Evolutionary conservation across 2,888 invertebrate genomes (phyloP), one percentile per base, ranked within the genome.

Genomic region (Gisinianus flammeolus): DNA sequence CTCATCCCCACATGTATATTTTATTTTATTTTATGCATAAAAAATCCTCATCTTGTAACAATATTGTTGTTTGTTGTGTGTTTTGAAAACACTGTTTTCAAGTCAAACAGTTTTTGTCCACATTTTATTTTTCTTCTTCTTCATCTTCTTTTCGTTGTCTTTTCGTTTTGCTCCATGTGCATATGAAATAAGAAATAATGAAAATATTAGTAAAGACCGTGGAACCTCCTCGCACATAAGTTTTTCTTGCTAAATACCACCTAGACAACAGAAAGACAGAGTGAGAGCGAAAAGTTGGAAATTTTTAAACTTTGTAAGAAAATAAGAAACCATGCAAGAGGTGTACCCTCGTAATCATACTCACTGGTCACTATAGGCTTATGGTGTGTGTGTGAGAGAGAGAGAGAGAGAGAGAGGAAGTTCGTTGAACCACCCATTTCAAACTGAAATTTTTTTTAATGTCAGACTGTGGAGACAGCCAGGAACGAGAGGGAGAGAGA

Each of bases 401-500:
- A 22, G 44, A 16, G 12, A 16, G 44, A 44, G 44, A 16, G 2
- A 16, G 35, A 44, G 64, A 4, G 22, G 35, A 74, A 74, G 74
- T 74, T 74, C 74, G 74, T 74, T 74, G 74, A 74, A 74, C 74
- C 74, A 66, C 52, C 66, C 66, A 74, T 35, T 74, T 62, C 62
- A 62, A 26, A 62, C 54, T 62, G 62, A 62, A 62, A 28, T 3
- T 62, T 44, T 44, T 44, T 44, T 19, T 44, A 19, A 16, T 19
- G 19, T 16, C 12, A 19, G 19, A 44, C 12, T 16, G 44, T 44
- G 44, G 44, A 44, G 44, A 44, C 44, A 44, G 19, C 16, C 12
- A 44, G 19, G 16, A 44, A 44, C 3, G 35, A 35, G 12, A 35
- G 35, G 12, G 12, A 35, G 35, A 35, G 12, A 35, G 12, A 35